These are phyloP conservation scores for Brachylomia viminalis DNA, from an alignment of 2,888 invertebrate genomes.

Conservation along the genomic window DNA sequence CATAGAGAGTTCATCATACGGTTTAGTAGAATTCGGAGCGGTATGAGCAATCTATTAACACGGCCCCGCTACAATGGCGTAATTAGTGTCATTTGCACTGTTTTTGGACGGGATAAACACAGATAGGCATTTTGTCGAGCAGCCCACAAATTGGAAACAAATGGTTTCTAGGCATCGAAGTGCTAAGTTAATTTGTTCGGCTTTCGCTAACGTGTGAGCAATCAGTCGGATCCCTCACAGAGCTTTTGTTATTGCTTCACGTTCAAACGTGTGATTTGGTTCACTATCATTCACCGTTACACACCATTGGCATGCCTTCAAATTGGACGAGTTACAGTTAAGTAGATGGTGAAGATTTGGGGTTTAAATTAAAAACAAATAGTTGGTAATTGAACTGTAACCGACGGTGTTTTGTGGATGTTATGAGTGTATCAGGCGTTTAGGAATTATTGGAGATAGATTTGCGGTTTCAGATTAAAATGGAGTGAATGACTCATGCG, in stretches of 20 bases:
- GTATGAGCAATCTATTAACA: slow-evolving; percentile 87
- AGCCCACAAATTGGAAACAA: slow-evolving; percentile 87
- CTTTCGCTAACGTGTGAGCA: slow-evolving; percentile 90
- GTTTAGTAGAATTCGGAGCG: slow-evolving; percentile 77
- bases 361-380: slow-evolving; percentile 64
- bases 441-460: slow-evolving; percentile 7
- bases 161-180: slow-evolving; percentile 82
- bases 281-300: slow-evolving; percentile 77
- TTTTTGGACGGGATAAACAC: slow-evolving; percentile 89
- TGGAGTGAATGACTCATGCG: not conserved
- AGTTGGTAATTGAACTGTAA: slow-evolving; percentile 50
- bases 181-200: slow-evolving; percentile 89
- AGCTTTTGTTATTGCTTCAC: slow-evolving; percentile 77
- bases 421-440: slow-evolving; percentile 1
- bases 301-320: slow-evolving; percentile 59
- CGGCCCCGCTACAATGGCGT: slow-evolving; percentile 81
- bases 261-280: slow-evolving; percentile 72
- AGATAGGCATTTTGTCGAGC: slow-evolving; percentile 86
- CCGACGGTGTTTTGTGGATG: not conserved
- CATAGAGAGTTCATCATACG: slow-evolving; percentile 53
- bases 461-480: slow-evolving; percentile 20
- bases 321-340: slow-evolving; percentile 65
- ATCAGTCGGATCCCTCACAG: slow-evolving; percentile 78
- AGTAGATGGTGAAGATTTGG: slow-evolving; percentile 61
- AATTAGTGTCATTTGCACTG: slow-evolving; percentile 90